These are phyloP conservation scores for Heteractis magnifica DNA, from an alignment of 92 coral and sea anemone genomes.

Conservation along the genomic window DNA sequence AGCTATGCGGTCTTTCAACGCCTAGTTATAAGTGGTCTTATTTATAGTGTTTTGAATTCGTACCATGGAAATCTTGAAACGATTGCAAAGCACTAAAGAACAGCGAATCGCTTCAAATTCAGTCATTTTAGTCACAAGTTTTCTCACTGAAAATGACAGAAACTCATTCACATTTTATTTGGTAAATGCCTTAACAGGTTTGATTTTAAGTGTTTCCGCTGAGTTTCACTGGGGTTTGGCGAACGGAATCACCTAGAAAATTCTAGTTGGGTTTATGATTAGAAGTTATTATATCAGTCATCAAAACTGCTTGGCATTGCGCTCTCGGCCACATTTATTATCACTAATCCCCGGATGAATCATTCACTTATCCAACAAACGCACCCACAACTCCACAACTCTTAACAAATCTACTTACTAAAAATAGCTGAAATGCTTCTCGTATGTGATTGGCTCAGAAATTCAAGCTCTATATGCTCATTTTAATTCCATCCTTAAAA, in stretches of 20 bases:
- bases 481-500: not conserved
- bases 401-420: not conserved
- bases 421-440: constrained; percentile 2
- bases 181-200: not conserved
- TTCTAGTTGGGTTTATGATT: not conserved
- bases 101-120: too few relatives aligned
- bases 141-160: too few relatives aligned
- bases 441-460: not conserved
- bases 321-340: not conserved
- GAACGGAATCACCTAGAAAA: not conserved
- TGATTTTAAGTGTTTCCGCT: not conserved
- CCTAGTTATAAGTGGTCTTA: not conserved
- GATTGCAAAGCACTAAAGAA: not conserved
- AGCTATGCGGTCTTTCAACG: not conserved
- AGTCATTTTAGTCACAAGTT: too few relatives aligned
- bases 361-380: not conserved
- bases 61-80: not conserved
- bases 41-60: not conserved
- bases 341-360: constrained; percentile 5
- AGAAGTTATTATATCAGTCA: not conserved
- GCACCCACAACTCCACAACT: not conserved
- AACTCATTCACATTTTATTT: not conserved
- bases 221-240: too few relatives aligned
- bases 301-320: not conserved
- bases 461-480: not conserved